Evolutionary conservation across 2,888 invertebrate genomes (phyloP).

Genomic region (Busseola fusca): DNA sequence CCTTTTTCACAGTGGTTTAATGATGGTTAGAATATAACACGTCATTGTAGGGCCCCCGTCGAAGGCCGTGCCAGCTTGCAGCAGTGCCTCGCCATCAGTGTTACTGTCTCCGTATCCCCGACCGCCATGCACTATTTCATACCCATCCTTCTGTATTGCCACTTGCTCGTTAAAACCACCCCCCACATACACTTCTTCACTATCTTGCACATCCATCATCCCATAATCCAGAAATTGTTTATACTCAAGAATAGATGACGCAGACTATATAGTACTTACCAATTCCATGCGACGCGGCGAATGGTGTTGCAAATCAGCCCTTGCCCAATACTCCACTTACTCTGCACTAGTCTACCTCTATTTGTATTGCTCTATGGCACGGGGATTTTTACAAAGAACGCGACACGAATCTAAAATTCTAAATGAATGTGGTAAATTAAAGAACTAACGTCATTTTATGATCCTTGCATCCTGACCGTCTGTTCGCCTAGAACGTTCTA

Average conservation of each 20-base stretch:
- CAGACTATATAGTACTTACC: background rate
- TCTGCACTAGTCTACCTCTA: background rate
- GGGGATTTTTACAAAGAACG: background rate
- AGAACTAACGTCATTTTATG: conserved; percentile 7
- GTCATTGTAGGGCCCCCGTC: too few species aligned
- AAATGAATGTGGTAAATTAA: background rate
- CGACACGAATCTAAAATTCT: conserved; percentile 5
- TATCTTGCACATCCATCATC: too few species aligned
- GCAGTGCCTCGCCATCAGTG: too few species aligned
- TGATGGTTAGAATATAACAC: too few species aligned
- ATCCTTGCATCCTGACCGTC: background rate
- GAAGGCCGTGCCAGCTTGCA: too few species aligned
- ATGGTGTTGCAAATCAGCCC: background rate
- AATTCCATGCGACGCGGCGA: background rate
- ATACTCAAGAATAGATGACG: background rate
- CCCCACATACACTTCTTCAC: too few species aligned
- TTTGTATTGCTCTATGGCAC: conserved; percentile 11
- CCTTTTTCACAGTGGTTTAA: too few species aligned
- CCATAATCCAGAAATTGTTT: background rate
- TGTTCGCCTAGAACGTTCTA: background rate
- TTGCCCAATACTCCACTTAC: background rate
- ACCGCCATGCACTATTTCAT: too few species aligned
- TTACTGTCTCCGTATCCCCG: too few species aligned
- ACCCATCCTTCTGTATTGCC: too few species aligned
- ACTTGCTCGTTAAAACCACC: too few species aligned